Base-by-base conservation (phyloP, 1,140 invertebrate species). In the Piezodorus guildinii region DNA sequence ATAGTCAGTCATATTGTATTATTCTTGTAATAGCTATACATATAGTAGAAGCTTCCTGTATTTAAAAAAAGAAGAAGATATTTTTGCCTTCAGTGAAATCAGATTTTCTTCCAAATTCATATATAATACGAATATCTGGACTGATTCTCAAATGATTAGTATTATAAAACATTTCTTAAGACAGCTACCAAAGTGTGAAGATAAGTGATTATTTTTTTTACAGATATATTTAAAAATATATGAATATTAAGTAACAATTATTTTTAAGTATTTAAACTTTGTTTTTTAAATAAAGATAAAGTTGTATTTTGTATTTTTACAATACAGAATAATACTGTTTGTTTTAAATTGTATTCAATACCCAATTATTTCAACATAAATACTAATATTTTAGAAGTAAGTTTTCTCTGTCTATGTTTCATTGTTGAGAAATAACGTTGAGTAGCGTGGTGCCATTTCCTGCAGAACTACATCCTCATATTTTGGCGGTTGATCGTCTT, bases 391-490 rank as follows among this genome's bases (percentile, higher is more conserved):
- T n/a, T 6, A n/a, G 17, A 10, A 49, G 2, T 49, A 49, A 49
- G 19, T 49, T n/a, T 49, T 10, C 17, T 21, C 45, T 30, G 27
- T 10, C 34, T 39, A 27, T 23, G 1, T 25, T 56, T 56, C 52
- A 56, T 23, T 23, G 23, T 56, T 56, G 10, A 56, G 27, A 56
- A 56, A 56, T 25, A 56, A 25, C 12, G 52, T 5, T 25, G 52
- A 56, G 15, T 56, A 56, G 21, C 52, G 17, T 3, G 52, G 52
- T 27, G 52, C 52, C 52, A 56, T 56, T 56, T 56, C 52, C 23
- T 56, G 17, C 23, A 56, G 15, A 21, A 56, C 52, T 56, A 56
- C 52, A 56, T 56, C 52, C 27, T 56, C 52, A 56, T 56, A 56
- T 25, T 56, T 56, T 23, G 52, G 52, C 2, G 52, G 52, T 23